Conservation (phyloP, 2,113 vertebrate genomes). For the Scomber japonicus region DNA sequence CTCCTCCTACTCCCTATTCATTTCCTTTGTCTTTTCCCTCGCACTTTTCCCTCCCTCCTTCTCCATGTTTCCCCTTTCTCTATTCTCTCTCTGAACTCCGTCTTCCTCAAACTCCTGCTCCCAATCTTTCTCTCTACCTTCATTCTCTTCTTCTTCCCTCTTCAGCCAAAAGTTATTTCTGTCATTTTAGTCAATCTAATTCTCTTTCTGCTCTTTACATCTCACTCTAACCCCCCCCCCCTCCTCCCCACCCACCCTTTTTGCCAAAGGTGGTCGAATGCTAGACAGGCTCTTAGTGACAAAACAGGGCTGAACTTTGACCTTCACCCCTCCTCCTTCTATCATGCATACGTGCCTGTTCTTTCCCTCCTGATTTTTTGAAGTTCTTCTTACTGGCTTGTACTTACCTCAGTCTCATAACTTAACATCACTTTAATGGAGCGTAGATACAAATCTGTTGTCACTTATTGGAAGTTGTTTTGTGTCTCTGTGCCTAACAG, state of each 20-base stretch:
- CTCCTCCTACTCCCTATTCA: constrained; percentile 19
- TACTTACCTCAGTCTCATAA: not conserved
- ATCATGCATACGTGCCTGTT: constrained; percentile 12
- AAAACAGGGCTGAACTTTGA: constrained; percentile 59
- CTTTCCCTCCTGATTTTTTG: not conserved
- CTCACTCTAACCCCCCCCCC: not conserved
- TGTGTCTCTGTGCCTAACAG: not conserved
- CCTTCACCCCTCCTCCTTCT: constrained; percentile 50
- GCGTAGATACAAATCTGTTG: not conserved
- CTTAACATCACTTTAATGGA: not conserved
- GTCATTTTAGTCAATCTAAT: not conserved
- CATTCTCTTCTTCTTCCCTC: not conserved
- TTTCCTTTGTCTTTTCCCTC: constrained; percentile 59
- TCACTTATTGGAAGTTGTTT: not conserved
- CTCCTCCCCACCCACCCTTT: not conserved
- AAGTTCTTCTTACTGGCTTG: not conserved
- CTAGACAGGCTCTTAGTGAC: constrained; percentile 33
- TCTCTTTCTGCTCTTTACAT: not conserved
- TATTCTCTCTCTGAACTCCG: constrained; percentile 28
- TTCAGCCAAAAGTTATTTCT: not conserved
- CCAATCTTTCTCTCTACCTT: not conserved
- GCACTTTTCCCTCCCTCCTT: constrained; percentile 26
- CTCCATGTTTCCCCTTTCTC: constrained; percentile 45
- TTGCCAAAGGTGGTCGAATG: not conserved
- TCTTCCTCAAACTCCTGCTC: not conserved